phyloP scores from a whole-genome alignment of 2,113 vertebrate species.

The Pardalotus punctatus region DNA sequence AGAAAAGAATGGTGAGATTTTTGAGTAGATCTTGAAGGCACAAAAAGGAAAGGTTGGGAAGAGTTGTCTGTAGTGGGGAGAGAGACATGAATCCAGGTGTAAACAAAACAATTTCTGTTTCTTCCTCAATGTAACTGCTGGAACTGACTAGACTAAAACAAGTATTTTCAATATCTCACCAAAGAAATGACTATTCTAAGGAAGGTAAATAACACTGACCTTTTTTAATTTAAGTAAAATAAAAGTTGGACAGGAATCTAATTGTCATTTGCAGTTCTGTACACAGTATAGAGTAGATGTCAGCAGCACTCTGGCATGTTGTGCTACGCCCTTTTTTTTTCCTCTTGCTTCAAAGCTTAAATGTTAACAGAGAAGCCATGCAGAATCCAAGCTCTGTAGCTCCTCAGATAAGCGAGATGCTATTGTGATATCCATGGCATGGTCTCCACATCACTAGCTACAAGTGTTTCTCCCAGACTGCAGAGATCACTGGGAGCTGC shows the following conservation, averaged over 20 bases:
- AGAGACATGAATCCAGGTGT: neutral
- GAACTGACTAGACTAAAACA: neutral
- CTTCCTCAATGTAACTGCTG: neutral
- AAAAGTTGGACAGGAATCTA: neutral
- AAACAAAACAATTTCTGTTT: neutral
- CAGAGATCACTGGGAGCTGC: neutral
- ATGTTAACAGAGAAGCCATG: neutral
- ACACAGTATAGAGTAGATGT: neutral
- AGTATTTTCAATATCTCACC: neutral
- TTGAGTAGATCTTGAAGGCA: neutral
- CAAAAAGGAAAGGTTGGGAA: neutral
- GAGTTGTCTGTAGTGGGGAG: neutral
- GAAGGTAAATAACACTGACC: neutral
- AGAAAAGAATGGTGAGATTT: neutral
- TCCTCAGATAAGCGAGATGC: neutral
- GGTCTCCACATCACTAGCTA: neutral
- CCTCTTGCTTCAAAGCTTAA: neutral
- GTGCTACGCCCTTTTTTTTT: neutral
- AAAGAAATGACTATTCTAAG: neutral
- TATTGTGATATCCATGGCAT: fast-evolving
- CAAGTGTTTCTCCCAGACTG: neutral
- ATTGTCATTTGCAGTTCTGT: neutral
- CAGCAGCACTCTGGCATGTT: neutral
- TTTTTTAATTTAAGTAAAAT: neutral
- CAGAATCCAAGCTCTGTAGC: neutral